Evolutionary conservation across 2,888 invertebrate genomes (phyloP).

Genomic region (Nemurella pictetii): DNA sequence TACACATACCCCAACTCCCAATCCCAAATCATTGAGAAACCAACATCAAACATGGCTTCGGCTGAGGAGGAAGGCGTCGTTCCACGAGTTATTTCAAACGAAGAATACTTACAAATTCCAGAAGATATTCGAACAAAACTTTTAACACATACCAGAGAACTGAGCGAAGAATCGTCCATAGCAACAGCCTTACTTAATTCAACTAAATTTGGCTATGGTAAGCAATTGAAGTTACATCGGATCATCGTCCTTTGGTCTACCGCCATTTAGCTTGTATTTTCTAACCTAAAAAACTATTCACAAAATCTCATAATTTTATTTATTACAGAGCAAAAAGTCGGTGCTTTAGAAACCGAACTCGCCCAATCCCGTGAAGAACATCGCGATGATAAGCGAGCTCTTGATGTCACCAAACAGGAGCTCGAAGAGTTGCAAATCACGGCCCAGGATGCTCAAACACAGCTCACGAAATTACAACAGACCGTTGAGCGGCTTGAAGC

Average conservation of each 20-base stretch:
- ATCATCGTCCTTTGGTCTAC: conserved; percentile 13
- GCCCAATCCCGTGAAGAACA: conserved; percentile 64
- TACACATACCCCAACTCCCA: no score
- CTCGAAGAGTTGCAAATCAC: conserved; percentile 66
- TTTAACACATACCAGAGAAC: conserved; percentile 60
- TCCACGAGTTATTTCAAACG: conserved; percentile 50
- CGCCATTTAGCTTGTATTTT: conserved; percentile 9
- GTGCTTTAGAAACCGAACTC: conserved; percentile 58
- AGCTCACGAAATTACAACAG: conserved; percentile 66
- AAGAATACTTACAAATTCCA: conserved; percentile 61
- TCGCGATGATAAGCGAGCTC: conserved; percentile 64
- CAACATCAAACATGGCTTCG: conserved; percentile 20
- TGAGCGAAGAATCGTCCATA: conserved; percentile 72
- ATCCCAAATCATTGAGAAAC: no score
- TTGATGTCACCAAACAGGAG: conserved; percentile 64
- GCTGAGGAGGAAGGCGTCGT: conserved; percentile 7
- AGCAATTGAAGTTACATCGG: conserved; percentile 41
- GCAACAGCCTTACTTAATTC: conserved; percentile 74
- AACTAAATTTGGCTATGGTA: conserved; percentile 65
- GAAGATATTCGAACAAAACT: conserved; percentile 63
- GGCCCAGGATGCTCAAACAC: conserved; percentile 63
- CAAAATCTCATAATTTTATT: background rate
- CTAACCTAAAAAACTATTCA: conserved; percentile 6
- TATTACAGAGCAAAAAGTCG: conserved; percentile 60
- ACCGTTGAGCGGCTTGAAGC: conserved; percentile 64